Evolutionary conservation across 2,888 invertebrate species (phyloP), one percentile per base, ranked within the genome.

Genomic region (Portevinia maculata): DNA sequence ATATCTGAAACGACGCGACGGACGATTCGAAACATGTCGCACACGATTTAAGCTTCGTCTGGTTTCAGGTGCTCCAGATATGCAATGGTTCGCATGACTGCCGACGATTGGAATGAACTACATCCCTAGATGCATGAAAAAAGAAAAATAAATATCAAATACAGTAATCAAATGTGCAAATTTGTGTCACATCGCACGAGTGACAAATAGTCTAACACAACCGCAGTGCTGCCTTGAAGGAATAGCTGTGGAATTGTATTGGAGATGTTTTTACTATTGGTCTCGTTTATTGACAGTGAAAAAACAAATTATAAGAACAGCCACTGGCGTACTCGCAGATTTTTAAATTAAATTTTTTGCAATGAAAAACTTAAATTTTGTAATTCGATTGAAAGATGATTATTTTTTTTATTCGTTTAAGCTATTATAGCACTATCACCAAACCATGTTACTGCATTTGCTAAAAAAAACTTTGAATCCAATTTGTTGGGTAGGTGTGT

Each of bases 81-180:
- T 65, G 60, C 59, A 57, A 28, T 39, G 60, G 19, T 48, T 62
- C 67, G 60, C 41, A 62, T 71, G 78, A 83, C 83, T 78, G 73
- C 17, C 53, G 52, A 32, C 21, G 19, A 50, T 46, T 34, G 44
- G 21, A 57, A 41, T 55, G 24, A 55, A 70, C 44, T 44, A 50
- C 3, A 62, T n/a, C 8, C 65, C 78, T 78, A 78, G 65, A 83
- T 71, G 53, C 76, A 71, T 83, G 52, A 41, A 55, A 83, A 78
- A 55, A 65, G 59, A 71, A 52, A 52, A 30, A 65, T 28, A 71
- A 59, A 60, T 71, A 62, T 76, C 52, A 78, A 32, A 78, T 57
- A 78, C 32, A 71, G 37, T 37, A 78, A 78, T 71, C 59, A 78
- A 70, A 48, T 64, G 59, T 52, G 44, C 53, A 70, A 76, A 75